A percentile compares a stretch with the other conserved stretches of the same genome.
Evolutionary conservation across 2,888 invertebrate genomes (phyloP).

Genomic region (Rhogogaster chlorosoma): DNA sequence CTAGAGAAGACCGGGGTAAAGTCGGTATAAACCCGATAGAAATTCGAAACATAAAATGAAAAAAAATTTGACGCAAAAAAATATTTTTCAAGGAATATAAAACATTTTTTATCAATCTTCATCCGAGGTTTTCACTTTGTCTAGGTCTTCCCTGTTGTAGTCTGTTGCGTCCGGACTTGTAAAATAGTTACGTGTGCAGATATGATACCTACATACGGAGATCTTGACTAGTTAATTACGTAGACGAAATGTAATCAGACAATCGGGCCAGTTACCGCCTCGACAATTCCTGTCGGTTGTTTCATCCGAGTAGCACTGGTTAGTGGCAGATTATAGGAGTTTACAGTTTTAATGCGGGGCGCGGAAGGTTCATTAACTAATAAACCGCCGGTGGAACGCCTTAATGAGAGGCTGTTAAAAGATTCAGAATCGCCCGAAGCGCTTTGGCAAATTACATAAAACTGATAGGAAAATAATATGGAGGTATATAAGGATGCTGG

Average conservation of each 20-base stretch:
- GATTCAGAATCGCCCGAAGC: constrained; percentile 32
- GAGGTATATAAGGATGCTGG: constrained; percentile 10
- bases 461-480: constrained; percentile 38
- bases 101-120: too few relatives aligned
- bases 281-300: constrained; percentile 27
- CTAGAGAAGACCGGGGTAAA: too few relatives aligned
- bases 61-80: too few relatives aligned
- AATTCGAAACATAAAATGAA: too few relatives aligned
- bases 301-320: constrained; percentile 34
- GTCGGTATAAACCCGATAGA: too few relatives aligned
- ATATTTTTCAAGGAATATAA: too few relatives aligned
- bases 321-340: constrained; percentile 43
- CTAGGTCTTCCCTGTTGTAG: too few relatives aligned
- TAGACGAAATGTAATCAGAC: constrained; percentile 29
- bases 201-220: background rate
- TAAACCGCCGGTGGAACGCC: constrained; percentile 47
- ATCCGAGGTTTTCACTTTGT: too few relatives aligned
- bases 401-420: constrained; percentile 43
- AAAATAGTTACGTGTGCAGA: background rate
- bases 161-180: background rate
- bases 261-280: constrained; percentile 17
- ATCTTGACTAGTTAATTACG: constrained; percentile 30
- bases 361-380: constrained; percentile 45
- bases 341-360: constrained; percentile 45
- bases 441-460: constrained; percentile 37